phyloP scores from a whole-genome alignment of 2,797 vertebrate genomes.

The Furcifer pardalis region DNA sequence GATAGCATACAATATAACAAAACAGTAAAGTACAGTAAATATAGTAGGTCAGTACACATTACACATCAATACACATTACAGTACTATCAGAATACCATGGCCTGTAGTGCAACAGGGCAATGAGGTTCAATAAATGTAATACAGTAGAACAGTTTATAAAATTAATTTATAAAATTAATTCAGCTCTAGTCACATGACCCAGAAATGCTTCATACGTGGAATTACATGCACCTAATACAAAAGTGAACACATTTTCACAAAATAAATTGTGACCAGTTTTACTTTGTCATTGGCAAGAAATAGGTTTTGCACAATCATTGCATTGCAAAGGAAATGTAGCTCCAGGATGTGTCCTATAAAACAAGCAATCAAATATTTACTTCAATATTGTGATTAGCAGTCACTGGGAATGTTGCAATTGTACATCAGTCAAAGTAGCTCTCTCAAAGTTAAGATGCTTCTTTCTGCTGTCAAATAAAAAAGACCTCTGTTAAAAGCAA shows the following conservation, averaged over 20 bases:
- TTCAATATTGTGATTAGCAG: slow-evolving; percentile 18
- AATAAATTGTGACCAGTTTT: background rate
- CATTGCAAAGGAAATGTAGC: background rate
- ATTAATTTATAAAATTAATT: background rate
- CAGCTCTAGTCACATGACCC: background rate
- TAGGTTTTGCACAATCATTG: background rate
- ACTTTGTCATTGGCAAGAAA: background rate
- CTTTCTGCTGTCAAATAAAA: slow-evolving; percentile 45
- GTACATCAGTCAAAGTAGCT: slow-evolving; percentile 43
- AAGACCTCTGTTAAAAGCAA: slow-evolving; percentile 18
- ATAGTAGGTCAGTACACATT: too few relatives aligned
- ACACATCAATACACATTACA: too few relatives aligned
- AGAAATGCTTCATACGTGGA: background rate
- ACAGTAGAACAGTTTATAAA: too few relatives aligned
- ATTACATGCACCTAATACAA: background rate
- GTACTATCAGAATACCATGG: too few relatives aligned
- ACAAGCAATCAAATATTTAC: slow-evolving; percentile 52
- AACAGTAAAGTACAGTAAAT: too few relatives aligned
- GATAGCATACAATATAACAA: too few relatives aligned
- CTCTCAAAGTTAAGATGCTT: slow-evolving; percentile 41
- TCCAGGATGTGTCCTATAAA: background rate
- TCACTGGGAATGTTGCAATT: slow-evolving; percentile 3
- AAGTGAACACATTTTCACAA: background rate
- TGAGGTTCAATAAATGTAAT: too few relatives aligned
- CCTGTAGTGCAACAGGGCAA: too few relatives aligned